Percentiles rank a stretch among this genome's conserved stretches.
Evolutionary conservation across 2,797 vertebrate genomes (phyloP).

Genomic region (Alouatta caraya): DNA sequence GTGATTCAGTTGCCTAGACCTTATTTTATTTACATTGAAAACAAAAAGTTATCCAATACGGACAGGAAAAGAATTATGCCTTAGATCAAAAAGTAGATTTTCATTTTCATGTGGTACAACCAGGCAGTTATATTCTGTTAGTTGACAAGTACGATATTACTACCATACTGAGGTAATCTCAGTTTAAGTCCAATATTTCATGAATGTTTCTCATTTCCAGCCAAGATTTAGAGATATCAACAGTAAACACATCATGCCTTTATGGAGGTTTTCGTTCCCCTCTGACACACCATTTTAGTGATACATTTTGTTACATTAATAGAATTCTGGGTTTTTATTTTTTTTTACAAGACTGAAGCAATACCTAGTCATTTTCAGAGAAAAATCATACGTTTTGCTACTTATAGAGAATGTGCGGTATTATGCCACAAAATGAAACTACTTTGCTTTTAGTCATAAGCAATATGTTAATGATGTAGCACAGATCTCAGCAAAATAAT

Average conservation of each 20-base stretch:
- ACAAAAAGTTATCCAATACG: constrained; percentile 45
- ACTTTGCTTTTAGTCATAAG: constrained; percentile 81
- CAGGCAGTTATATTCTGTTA: constrained; percentile 49
- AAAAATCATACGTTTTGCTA: constrained; percentile 67
- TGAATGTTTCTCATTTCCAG: constrained; percentile 73
- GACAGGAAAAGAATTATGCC: constrained; percentile 58
- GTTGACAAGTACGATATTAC: constrained; percentile 64
- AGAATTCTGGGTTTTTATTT: constrained; percentile 46
- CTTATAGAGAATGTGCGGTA: constrained; percentile 75
- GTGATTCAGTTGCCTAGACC: not conserved
- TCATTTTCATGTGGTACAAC: constrained; percentile 71
- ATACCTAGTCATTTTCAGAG: constrained; percentile 71
- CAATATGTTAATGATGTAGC: constrained; percentile 84
- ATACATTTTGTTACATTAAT: constrained; percentile 75
- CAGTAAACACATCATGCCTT: constrained; percentile 67
- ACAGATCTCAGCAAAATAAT: constrained; percentile 83
- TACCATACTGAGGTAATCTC: constrained; percentile 63
- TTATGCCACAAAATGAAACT: constrained; percentile 77
- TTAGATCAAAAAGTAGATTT: constrained; percentile 69
- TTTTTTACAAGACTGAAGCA: constrained; percentile 47
- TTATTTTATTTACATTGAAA: constrained; percentile 65
- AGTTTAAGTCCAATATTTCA: constrained; percentile 74
- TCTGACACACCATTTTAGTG: constrained; percentile 67
- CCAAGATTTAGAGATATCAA: constrained; percentile 73
- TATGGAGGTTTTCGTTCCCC: constrained; percentile 56